Percentiles rank a stretch among this genome's conserved stretches.
These are phyloP conservation scores for Tenthredo livida DNA, from an alignment of 2,888 invertebrate genomes.

Conservation along the genomic window DNA sequence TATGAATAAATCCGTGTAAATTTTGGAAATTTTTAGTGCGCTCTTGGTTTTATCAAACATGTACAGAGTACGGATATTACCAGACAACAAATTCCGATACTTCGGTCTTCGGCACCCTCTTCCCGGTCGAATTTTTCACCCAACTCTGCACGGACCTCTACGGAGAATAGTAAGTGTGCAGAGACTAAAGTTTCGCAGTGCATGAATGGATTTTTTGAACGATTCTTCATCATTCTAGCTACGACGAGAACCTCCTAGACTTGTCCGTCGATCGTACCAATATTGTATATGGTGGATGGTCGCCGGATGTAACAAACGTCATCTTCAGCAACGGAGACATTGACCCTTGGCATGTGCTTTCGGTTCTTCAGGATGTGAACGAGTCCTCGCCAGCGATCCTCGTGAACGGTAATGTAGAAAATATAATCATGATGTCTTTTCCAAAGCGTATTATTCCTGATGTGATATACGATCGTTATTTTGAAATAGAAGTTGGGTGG, in stretches of 20 bases:
- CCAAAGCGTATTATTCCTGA: neutral
- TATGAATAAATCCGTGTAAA: neutral
- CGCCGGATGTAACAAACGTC: conserved; percentile 80
- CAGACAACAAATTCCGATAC: conserved; percentile 84
- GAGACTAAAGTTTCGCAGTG: neutral
- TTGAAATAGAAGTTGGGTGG: neutral
- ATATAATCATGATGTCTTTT: neutral
- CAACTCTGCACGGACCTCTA: conserved; percentile 77
- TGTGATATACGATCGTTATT: neutral
- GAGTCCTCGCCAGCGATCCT: conserved; percentile 68
- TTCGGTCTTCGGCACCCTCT: conserved; percentile 83
- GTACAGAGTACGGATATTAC: conserved; percentile 92
- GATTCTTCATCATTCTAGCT: conserved; percentile 60
- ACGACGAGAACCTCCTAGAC: conserved; percentile 69
- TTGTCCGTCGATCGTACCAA: conserved; percentile 78
- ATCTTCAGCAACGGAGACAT: conserved; percentile 82
- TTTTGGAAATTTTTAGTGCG: conserved; percentile 80
- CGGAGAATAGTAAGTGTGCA: conserved; percentile 75
- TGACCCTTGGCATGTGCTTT: conserved; percentile 82
- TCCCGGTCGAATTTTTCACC: conserved; percentile 79
- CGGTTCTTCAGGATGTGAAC: conserved; percentile 78
- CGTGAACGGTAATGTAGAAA: conserved; percentile 67
- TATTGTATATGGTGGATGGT: conserved; percentile 79
- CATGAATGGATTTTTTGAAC: neutral
- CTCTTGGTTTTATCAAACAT: conserved; percentile 91